Percentiles rank a stretch among this genome's conserved stretches.
phyloP scores from a whole-genome alignment of 2,888 invertebrate species.

The Argynnis bischoffii region DNA sequence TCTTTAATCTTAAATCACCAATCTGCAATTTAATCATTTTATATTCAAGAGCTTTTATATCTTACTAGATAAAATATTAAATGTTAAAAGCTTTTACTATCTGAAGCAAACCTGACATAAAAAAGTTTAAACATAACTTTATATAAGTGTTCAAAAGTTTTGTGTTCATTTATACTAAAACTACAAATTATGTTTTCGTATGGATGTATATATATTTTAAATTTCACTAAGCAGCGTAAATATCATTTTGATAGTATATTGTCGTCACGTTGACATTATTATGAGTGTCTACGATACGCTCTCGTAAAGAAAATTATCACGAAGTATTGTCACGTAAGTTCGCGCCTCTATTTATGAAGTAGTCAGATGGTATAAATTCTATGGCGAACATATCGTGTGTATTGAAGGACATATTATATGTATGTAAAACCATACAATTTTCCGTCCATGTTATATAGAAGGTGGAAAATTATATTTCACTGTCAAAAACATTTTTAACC shows the following conservation, averaged over 20 bases:
- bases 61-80: background rate
- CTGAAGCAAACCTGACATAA: background rate
- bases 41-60: background rate
- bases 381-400: background rate
- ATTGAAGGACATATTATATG: too few species aligned
- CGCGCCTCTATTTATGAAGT: conserved; percentile 26
- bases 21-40: background rate
- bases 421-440: background rate
- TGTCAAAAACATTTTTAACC: too few species aligned
- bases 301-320: conserved; percentile 26
- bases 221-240: conserved; percentile 4
- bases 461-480: too few species aligned
- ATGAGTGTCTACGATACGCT: conserved; percentile 23
- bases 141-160: background rate
- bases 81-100: background rate
- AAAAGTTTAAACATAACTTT: background rate
- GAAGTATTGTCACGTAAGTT: conserved; percentile 33
- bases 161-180: too few species aligned
- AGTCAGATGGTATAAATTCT: conserved; percentile 17
- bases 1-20: background rate
- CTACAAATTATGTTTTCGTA: too few species aligned
- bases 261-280: conserved; percentile 23
- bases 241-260: conserved; percentile 13
- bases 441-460: background rate
- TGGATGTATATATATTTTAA: background rate